Percentiles rank a stretch among this genome's conserved stretches.
Conservation (phyloP, 2,888 invertebrate species). For the Euplagia quadripunctaria region DNA sequence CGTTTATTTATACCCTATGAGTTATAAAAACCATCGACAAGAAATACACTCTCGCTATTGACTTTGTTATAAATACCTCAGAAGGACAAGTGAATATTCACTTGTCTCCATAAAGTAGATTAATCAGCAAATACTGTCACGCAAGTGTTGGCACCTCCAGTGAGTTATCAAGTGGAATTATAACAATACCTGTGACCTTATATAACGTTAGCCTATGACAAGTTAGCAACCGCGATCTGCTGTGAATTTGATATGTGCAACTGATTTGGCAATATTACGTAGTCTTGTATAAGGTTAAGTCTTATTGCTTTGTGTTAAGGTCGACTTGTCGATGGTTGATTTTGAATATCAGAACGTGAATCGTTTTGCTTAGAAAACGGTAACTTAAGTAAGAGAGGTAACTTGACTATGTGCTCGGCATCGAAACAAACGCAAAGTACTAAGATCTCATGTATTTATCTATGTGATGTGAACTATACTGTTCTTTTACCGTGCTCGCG, state of each 20-base stretch:
- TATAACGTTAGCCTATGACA: constrained; percentile 48
- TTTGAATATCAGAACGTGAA: constrained; percentile 24
- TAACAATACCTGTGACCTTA: constrained; percentile 61
- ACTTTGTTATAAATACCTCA: not conserved
- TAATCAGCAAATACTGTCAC: constrained; percentile 34
- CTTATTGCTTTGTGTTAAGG: constrained; percentile 13
- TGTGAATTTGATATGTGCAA: constrained; percentile 47
- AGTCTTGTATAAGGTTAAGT: constrained; percentile 17
- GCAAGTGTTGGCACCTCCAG: constrained; percentile 39
- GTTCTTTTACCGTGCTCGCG: not conserved
- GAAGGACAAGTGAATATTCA: not conserved
- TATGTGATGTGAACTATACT: not conserved
- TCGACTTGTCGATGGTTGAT: not conserved
- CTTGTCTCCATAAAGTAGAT: not conserved
- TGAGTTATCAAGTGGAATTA: constrained; percentile 61
- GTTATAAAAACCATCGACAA: too few species aligned
- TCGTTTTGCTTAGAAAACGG: constrained; percentile 27
- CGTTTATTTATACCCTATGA: too few species aligned
- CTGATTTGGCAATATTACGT: constrained; percentile 41
- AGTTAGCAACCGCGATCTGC: constrained; percentile 41
- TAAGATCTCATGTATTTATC: not conserved
- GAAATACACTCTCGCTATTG: too few species aligned
- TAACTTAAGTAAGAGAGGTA: constrained; percentile 13
- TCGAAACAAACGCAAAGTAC: constrained; percentile 7
- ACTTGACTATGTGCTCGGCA: not conserved